These are phyloP conservation scores for Zalophus californianus DNA, from an alignment of 2,797 vertebrate species.

Conservation along the genomic window DNA sequence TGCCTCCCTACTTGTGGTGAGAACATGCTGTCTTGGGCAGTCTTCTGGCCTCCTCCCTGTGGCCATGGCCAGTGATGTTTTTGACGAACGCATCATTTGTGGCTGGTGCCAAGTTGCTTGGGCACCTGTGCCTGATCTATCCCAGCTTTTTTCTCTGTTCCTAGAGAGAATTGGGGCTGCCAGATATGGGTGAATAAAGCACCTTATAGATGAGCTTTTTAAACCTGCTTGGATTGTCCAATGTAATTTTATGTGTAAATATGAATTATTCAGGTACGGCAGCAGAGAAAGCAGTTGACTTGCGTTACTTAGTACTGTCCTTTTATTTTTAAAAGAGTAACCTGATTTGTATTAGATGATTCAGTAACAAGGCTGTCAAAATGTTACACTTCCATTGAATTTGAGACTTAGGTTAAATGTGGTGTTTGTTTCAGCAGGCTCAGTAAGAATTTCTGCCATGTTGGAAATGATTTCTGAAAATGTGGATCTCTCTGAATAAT, in stretches of 20 bases:
- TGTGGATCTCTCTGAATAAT: not conserved
- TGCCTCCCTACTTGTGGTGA: not conserved
- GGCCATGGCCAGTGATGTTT: constrained; percentile 26
- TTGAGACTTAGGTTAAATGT: not conserved
- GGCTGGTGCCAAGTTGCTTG: constrained; percentile 43
- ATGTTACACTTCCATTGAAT: not conserved
- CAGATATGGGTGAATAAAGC: not conserved
- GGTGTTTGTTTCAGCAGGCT: not conserved
- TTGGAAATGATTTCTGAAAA: constrained; percentile 44
- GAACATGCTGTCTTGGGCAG: not conserved
- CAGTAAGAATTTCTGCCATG: constrained; percentile 41
- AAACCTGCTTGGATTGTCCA: not conserved
- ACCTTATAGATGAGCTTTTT: not conserved
- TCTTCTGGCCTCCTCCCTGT: not conserved
- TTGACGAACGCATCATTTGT: constrained; percentile 33
- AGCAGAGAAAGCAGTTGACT: not conserved
- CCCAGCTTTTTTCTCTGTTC: constrained; percentile 40
- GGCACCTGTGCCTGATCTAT: constrained; percentile 48
- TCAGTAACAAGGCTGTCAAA: not conserved
- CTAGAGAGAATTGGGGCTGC: constrained; percentile 46
- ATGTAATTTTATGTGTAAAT: not conserved
- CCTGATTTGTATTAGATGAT: constrained; percentile 25
- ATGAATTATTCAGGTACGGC: constrained; percentile 3
- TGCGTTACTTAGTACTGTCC: not conserved
- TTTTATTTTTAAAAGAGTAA: not conserved